Conservation (phyloP, 23 tunicate species). For the Trididemnum nubilum region DNA sequence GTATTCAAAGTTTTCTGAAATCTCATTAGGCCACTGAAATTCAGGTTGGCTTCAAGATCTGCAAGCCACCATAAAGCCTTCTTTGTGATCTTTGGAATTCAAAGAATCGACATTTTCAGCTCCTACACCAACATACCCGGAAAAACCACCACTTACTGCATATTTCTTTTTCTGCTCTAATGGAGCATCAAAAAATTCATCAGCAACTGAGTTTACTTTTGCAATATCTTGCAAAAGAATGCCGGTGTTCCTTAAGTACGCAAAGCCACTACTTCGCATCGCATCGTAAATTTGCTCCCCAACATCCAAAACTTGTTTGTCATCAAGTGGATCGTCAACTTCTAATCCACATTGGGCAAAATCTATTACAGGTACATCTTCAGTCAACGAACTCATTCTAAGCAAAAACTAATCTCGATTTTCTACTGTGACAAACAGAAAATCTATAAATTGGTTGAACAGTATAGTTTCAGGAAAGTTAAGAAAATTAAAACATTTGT, state of each 20-base stretch:
- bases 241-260: slow-evolving; percentile 36
- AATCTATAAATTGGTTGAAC: no score
- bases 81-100: slow-evolving; percentile 55
- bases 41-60: background rate
- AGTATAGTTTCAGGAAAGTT: no score
- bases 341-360: slow-evolving; percentile 10
- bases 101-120: slow-evolving; percentile 38
- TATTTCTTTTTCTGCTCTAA: slow-evolving; percentile 32
- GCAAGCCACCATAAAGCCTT: slow-evolving; percentile 44
- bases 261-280: slow-evolving; percentile 22
- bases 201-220: slow-evolving; percentile 20
- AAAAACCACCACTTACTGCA: background rate
- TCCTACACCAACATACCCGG: slow-evolving; percentile 38
- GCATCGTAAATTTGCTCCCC: slow-evolving; percentile 14
- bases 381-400: no score
- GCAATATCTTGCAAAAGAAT: slow-evolving; percentile 1
- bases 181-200: slow-evolving; percentile 20
- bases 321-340: background rate
- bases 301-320: background rate
- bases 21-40: slow-evolving; percentile 49
- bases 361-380: slow-evolving; percentile 32
- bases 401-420: no score
- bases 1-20: slow-evolving; percentile 31
- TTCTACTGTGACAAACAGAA: no score
- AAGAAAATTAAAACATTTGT: no score